Evolutionary conservation across 2,113 vertebrate species (phyloP).

Genomic region (Polypterus bichir): DNA sequence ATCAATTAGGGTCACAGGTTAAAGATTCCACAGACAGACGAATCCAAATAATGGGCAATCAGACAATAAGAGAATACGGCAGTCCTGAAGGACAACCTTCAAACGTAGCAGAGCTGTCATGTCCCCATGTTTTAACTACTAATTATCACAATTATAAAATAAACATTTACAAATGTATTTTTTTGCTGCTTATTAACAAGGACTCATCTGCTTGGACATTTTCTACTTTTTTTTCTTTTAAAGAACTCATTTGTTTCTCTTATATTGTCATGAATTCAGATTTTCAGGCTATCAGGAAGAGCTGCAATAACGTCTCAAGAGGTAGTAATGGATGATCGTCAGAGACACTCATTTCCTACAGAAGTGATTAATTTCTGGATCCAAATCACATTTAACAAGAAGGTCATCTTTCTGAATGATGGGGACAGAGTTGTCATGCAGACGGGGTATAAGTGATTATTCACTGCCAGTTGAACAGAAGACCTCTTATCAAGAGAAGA

Average conservation of each 20-base stretch:
- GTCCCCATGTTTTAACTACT: no score
- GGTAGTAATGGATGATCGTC: not conserved
- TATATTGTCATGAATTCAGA: not conserved
- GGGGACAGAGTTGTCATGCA: not conserved
- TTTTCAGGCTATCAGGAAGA: not conserved
- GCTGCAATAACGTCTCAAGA: not conserved
- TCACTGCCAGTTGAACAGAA: not conserved
- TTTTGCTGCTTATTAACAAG: no score
- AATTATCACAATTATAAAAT: no score
- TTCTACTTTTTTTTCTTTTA: not conserved
- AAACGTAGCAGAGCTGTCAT: no score
- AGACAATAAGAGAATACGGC: no score
- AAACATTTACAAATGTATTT: no score
- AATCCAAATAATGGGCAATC: no score
- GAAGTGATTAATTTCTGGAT: not conserved
- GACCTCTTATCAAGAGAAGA: not conserved
- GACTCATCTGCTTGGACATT: not conserved
- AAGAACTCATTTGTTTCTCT: not conserved
- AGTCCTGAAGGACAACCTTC: no score
- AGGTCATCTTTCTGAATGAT: not conserved
- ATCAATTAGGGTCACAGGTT: no score
- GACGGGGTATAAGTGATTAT: not conserved
- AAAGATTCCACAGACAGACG: no score
- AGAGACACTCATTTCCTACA: not conserved
- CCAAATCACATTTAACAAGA: not conserved